Conservation (phyloP, 2,888 invertebrate genomes). For the Antitype chi region DNA sequence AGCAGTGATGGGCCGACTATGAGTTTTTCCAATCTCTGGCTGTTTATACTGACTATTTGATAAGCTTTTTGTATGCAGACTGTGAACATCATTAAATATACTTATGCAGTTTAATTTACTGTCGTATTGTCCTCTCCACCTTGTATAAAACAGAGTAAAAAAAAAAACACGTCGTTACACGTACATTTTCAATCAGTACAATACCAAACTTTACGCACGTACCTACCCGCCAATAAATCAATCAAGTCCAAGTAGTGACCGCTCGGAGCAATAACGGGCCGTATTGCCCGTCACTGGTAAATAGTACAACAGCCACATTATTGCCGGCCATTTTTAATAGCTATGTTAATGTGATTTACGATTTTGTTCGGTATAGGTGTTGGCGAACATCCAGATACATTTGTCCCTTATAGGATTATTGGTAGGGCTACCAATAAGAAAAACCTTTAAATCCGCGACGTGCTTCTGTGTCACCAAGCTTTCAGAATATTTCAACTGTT, state of each 20-base stretch:
- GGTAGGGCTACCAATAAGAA: conserved; percentile 2
- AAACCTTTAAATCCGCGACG: neutral
- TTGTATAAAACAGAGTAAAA: neutral
- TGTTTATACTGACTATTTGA: neutral
- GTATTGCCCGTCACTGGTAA: neutral
- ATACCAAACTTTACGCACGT: neutral
- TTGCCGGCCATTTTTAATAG: conserved; percentile 40
- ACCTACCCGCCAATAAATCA: conserved; percentile 31
- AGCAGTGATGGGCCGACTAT: neutral
- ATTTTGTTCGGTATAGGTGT: conserved; percentile 17
- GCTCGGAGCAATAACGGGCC: conserved; percentile 14
- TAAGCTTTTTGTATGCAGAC: neutral
- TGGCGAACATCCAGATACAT: conserved; percentile 46
- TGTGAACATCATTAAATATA: neutral
- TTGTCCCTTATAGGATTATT: conserved; percentile 31
- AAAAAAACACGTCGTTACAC: no score
- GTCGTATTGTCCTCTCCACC: neutral
- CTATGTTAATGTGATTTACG: conserved; percentile 58
- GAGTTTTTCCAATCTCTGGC: neutral
- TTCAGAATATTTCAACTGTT: neutral
- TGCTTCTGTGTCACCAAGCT: neutral
- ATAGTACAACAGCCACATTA: conserved; percentile 22
- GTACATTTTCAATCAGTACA: neutral
- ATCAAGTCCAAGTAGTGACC: conserved; percentile 20
- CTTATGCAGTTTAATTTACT: neutral